A percentile compares a stretch with the other conserved stretches of the same genome.
phyloP scores from a whole-genome alignment of 37 sponge, comb jelly and placozoan genomes.

The Tethya wilhelma region DNA sequence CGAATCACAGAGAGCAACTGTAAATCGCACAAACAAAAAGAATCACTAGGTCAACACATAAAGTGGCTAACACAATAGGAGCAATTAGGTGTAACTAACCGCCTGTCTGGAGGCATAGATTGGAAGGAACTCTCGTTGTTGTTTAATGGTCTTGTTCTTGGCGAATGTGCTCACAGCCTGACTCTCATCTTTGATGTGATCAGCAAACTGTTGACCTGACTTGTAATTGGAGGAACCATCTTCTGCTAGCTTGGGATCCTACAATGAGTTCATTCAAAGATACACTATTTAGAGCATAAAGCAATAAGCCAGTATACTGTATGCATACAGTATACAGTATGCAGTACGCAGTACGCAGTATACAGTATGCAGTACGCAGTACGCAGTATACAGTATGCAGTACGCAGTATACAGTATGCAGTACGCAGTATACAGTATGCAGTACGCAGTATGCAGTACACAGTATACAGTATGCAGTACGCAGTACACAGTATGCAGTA shows the following conservation, averaged over 20 bases:
- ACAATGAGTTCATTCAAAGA: conserved; percentile 54
- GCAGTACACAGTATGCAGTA: no score
- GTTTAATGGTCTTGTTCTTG: conserved; percentile 84
- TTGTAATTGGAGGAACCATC: conserved; percentile 83
- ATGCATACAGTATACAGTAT: no score
- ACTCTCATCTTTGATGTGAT: conserved; percentile 82
- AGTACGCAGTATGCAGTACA: no score
- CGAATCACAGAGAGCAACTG: conserved; percentile 87
- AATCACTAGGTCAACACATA: background rate
- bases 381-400: no score
- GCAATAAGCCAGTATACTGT: no score
- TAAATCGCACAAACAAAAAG: background rate
- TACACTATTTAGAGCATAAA: no score
- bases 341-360: no score
- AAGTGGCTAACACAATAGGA: no score
- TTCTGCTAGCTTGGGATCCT: conserved; percentile 70
- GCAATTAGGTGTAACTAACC: conserved; percentile 38
- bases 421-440: no score
- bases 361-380: no score
- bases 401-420: no score
- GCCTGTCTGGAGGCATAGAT: conserved; percentile 92
- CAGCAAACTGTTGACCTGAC: conserved; percentile 91
- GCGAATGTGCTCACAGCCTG: conserved; percentile 95
- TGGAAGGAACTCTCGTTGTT: conserved; percentile 95
- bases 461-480: no score